Conservation (phyloP, 2,113 vertebrate genomes). For the Pseudonaja textilis region DNA sequence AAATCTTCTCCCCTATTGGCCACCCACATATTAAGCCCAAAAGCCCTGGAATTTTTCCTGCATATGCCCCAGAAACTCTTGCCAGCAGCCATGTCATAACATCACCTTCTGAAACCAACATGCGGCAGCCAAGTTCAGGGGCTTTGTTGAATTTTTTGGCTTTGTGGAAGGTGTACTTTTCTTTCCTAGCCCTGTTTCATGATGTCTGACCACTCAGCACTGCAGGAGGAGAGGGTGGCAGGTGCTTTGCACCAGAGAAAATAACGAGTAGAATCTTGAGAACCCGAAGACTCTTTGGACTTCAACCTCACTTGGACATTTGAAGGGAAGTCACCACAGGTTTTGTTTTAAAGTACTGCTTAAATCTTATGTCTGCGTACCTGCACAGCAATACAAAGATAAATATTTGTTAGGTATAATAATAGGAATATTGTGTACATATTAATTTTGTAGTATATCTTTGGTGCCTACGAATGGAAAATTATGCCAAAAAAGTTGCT, state of each 20-base stretch:
- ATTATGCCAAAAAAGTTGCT: background rate
- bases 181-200: background rate
- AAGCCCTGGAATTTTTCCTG: background rate
- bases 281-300: constrained; percentile 3
- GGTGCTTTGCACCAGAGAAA: constrained; percentile 11
- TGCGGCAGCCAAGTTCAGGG: background rate
- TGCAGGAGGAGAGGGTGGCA: constrained; percentile 1
- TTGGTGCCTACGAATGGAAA: background rate
- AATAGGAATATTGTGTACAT: background rate
- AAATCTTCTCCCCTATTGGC: background rate
- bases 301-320: constrained; percentile 77
- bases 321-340: constrained; percentile 84
- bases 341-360: constrained; percentile 96
- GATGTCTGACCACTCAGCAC: background rate
- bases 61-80: background rate
- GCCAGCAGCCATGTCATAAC: constrained; percentile 14
- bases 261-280: constrained; percentile 26
- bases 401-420: background rate
- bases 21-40: background rate
- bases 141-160: constrained; percentile 5
- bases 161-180: background rate
- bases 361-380: constrained; percentile 91
- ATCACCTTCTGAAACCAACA: constrained; percentile 19
- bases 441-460: background rate
- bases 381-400: constrained; percentile 61